Evolutionary conservation across 1,140 invertebrate genomes (phyloP).

Genomic region (Dreissena polymorpha): DNA sequence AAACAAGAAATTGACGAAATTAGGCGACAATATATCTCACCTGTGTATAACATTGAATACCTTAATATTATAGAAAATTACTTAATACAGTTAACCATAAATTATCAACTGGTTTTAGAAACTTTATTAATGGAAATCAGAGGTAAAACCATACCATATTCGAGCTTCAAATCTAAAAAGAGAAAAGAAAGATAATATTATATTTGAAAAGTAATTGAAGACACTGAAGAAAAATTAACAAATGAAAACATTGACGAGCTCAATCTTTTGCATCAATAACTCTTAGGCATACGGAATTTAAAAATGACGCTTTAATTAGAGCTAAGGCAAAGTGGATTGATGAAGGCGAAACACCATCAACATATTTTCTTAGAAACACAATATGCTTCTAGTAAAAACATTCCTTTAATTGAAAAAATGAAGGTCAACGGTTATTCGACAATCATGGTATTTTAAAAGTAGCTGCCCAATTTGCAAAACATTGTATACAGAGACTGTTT

Average conservation of each 20-base stretch:
- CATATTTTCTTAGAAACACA: constrained; percentile 53
- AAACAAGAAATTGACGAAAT: neutral
- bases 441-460: constrained; percentile 40
- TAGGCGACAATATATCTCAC: neutral
- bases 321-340: constrained; percentile 42
- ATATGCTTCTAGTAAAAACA: constrained; percentile 29
- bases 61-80: constrained; percentile 22
- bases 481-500: neutral
- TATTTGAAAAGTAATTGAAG: neutral
- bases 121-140: constrained; percentile 35
- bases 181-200: neutral
- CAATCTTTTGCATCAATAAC: no score
- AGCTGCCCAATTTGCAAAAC: constrained; percentile 18
- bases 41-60: neutral
- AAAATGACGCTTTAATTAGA: no score
- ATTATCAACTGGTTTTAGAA: constrained; percentile 43
- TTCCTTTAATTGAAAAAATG: neutral
- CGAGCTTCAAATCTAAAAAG: constrained; percentile 1
- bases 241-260: neutral
- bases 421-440: neutral
- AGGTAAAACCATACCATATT: constrained; percentile 37
- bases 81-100: constrained; percentile 14
- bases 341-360: constrained; percentile 50
- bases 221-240: constrained; percentile 8
- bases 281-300: no score